Percentiles rank a stretch among this genome's conserved stretches.
Evolutionary conservation across 64 coral and sea anemone species (phyloP).

Genomic region (Montipora efflorescens): DNA sequence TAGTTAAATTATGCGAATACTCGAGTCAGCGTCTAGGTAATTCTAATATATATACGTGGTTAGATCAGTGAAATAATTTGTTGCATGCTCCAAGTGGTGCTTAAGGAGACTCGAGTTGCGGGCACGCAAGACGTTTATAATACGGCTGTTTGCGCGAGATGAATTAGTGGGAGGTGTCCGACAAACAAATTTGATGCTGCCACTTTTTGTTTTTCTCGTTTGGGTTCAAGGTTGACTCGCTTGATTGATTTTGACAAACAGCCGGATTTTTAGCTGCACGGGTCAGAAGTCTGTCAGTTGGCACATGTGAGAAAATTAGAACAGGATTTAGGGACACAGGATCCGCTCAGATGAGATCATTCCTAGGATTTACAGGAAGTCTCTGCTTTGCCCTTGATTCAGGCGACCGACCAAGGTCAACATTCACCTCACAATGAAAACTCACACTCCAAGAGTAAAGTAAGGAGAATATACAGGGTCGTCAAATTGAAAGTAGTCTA

Average conservation of each 20-base stretch:
- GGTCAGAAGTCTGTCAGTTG: constrained; percentile 37
- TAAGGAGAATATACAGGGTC: background rate
- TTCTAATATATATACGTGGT: background rate
- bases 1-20: background rate
- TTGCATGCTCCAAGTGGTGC: constrained; percentile 36
- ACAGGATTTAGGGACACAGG: constrained; percentile 5
- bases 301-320: constrained; percentile 2
- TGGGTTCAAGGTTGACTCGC: constrained; percentile 58
- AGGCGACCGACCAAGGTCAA: background rate
- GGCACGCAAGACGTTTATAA: constrained; percentile 39
- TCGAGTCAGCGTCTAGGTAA: background rate
- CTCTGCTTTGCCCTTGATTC: background rate
- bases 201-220: constrained; percentile 49
- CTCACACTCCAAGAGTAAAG: background rate
- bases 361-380: background rate
- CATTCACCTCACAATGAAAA: background rate
- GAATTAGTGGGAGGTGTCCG: constrained; percentile 56
- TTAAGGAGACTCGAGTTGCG: constrained; percentile 31
- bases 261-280: constrained; percentile 21
- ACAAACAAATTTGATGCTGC: constrained; percentile 53
- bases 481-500: background rate
- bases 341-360: background rate
- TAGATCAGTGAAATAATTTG: background rate
- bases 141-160: constrained; percentile 8
- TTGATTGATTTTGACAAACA: constrained; percentile 61